Evolutionary conservation across 1,140 invertebrate genomes (phyloP).

Genomic region (Neomicropteryx cornuta): DNA sequence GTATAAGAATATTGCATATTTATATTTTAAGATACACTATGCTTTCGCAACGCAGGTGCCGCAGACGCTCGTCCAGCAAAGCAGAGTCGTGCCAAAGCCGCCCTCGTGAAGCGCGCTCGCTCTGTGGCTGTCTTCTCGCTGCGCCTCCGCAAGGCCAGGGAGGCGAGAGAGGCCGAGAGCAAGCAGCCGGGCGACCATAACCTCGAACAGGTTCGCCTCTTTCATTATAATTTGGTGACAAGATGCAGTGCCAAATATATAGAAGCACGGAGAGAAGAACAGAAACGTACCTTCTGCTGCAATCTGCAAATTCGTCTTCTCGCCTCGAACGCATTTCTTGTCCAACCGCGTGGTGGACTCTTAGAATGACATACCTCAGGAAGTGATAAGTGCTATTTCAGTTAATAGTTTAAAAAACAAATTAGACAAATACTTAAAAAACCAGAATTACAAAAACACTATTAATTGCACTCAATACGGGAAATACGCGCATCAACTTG

Average conservation of each 20-base stretch:
- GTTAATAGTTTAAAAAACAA: too few relatives aligned
- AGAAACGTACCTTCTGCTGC: too few relatives aligned
- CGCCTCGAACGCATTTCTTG: background rate
- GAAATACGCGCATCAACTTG: too few relatives aligned
- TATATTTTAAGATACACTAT: too few relatives aligned
- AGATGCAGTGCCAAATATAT: too few relatives aligned
- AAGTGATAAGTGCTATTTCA: too few relatives aligned
- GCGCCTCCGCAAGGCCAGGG: constrained; percentile 62
- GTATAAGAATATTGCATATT: too few relatives aligned
- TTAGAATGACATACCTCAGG: background rate
- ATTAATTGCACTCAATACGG: too few relatives aligned
- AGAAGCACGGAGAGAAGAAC: constrained; percentile 1
- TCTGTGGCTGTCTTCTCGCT: constrained; percentile 74
- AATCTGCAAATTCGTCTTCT: background rate
- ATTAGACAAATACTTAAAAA: too few relatives aligned
- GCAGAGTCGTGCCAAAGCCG: constrained; percentile 52
- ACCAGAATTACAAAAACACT: background rate
- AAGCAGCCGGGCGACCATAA: constrained; percentile 8
- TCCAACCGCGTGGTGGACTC: background rate
- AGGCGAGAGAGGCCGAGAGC: constrained; percentile 56
- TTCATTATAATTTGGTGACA: background rate
- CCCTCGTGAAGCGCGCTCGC: constrained; percentile 65
- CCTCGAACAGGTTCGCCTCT: constrained; percentile 9
- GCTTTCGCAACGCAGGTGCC: too few relatives aligned
- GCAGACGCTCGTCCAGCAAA: constrained; percentile 20